phyloP scores from a whole-genome alignment of 2,113 vertebrate genomes.

The Aramus guarauna region DNA sequence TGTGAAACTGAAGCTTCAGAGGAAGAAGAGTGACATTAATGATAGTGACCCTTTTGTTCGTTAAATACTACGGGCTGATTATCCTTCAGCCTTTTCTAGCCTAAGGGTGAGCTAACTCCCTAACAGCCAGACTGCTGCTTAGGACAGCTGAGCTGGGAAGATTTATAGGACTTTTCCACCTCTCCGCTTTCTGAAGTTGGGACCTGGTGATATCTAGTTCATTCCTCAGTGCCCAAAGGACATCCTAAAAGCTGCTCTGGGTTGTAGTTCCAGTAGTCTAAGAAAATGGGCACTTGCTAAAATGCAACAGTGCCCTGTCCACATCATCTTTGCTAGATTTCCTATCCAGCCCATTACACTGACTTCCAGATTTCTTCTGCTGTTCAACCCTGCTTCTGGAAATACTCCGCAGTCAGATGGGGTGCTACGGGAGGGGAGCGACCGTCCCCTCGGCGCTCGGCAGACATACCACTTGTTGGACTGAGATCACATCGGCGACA shows the following conservation, averaged over 20 bases:
- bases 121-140: not conserved
- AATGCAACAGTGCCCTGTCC: not conserved
- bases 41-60: not conserved
- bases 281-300: not conserved
- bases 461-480: not conserved
- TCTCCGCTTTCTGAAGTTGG: not conserved
- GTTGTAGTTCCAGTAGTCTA: not conserved
- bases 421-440: not conserved
- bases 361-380: not conserved
- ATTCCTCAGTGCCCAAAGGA: not conserved
- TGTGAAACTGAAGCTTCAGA: not conserved
- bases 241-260: not conserved
- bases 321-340: not conserved
- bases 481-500: not conserved
- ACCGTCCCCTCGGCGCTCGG: not conserved
- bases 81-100: not conserved
- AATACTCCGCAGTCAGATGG: not conserved
- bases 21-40: not conserved
- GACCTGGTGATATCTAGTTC: not conserved
- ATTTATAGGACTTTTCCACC: not conserved
- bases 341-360: not conserved
- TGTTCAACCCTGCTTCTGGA: not conserved
- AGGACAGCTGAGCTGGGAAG: not conserved
- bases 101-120: not conserved
- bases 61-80: not conserved